These are phyloP conservation scores for Ictalurus furcatus DNA, from an alignment of 2,113 vertebrate species.

Conservation along the genomic window DNA sequence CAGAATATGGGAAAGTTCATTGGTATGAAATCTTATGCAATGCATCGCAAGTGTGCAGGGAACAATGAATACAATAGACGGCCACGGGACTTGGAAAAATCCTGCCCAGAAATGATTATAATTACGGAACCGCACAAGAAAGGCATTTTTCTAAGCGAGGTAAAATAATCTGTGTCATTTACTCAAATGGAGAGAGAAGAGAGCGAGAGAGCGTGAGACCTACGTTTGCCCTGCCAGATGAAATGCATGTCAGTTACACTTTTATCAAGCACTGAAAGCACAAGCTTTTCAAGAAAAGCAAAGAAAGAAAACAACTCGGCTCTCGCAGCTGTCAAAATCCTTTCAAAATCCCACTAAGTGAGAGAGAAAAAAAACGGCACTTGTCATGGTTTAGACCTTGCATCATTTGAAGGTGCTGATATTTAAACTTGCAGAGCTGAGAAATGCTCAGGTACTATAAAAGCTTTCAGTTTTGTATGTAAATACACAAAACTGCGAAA, in stretches of 20 bases:
- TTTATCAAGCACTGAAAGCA: slow-evolving; percentile 24
- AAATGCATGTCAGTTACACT: slow-evolving; percentile 34
- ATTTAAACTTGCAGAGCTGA: not conserved
- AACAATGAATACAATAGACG: slow-evolving; percentile 9
- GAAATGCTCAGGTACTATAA: not conserved
- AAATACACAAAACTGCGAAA: slow-evolving; percentile 4
- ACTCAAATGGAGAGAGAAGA: not conserved
- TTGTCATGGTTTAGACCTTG: slow-evolving; percentile 18
- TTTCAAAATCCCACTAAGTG: slow-evolving; percentile 19
- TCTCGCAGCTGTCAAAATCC: not conserved
- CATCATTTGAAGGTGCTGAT: slow-evolving; percentile 4
- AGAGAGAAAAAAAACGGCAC: not conserved
- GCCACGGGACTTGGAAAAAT: not conserved
- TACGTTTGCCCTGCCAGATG: slow-evolving; percentile 16
- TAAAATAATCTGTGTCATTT: slow-evolving; percentile 30
- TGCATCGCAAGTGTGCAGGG: not conserved
- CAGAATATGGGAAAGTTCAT: not conserved
- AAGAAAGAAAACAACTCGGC: not conserved
- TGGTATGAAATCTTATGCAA: not conserved
- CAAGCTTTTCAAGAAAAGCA: not conserved
- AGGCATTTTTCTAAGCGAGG: slow-evolving; percentile 9
- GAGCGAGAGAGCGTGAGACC: slow-evolving; percentile 1
- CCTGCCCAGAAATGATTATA: slow-evolving; percentile 1
- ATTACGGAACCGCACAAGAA: not conserved
- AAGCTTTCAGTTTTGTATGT: not conserved